Base-by-base conservation (phyloP, 2,888 invertebrate genomes). In the Anaspis maculata region DNA sequence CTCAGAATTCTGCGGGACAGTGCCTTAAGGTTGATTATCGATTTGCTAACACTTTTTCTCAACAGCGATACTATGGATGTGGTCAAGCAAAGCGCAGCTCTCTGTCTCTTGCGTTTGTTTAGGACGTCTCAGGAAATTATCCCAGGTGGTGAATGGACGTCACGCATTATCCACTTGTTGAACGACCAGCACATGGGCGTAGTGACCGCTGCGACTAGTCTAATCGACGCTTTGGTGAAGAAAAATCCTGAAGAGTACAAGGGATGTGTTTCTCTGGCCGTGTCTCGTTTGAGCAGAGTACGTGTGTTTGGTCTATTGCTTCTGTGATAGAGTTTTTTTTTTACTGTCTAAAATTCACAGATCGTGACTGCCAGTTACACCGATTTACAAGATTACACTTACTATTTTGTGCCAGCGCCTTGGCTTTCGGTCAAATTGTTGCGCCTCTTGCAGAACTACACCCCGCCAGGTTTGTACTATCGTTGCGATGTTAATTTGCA, bases 181-280 rank as follows among this genome's bases (percentile, higher is more conserved):
- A 98, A 98, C 70, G 98, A 98, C 68, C 95, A 97, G 61, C 97
- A 98, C 62, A 88, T 98, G 83, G 98, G 98, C 44, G 98, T 98
- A 32, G 98, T 99, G 1, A 99, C 98, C 12, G 95, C 98, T 30
- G 97, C 97, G 24, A 94, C 92, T 36, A 96, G 96, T 49, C 73
- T 98, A 36, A 97, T 98, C 56, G 97, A 98, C 72, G 91, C 95
- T 30, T 77, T 99, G 41, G 97, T 98, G 13, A 97, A 96, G 70
- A 89, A 91, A 63, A 97, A 94, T 70, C 96, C 98, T 11, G 97
- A 98, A 42, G 98, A 98, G 67, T 99, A 98, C 64, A 98, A 97
- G 68, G 97, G 96, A 42, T 97, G 97, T 67, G 96, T 98, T 13
- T 92, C 94, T 51, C 72, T 98, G 42, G 97, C 98, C 37, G 97